Evolutionary conservation across 2,113 vertebrate genomes (phyloP), one percentile per base, ranked within the genome.

Genomic region (Dromiciops gliroides): DNA sequence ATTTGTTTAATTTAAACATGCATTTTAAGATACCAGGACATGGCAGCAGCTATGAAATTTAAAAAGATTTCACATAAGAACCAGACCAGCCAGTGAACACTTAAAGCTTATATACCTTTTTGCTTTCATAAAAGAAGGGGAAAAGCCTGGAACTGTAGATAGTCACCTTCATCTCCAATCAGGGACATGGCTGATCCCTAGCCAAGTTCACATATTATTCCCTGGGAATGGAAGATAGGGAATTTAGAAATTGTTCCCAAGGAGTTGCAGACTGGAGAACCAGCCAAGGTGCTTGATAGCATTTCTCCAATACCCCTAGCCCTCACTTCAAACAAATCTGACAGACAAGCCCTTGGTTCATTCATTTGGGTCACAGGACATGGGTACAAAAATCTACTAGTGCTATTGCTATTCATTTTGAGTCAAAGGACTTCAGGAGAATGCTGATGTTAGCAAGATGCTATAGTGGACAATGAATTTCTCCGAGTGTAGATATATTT

Each of bases 381-480:
- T 53, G 91, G 9, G 48, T 83, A 28, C 90, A 53, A 19, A 52
- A 47, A 56, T 26, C 49, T 93, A 91, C 31, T 44, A 89, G 89
- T 89, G 47, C 12, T 60, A 75, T 83, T 93, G 56, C 16, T 90
- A 90, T 53, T 67, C 93, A 93, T 95, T 95, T 53, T 94, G 48
- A 90, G 95, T 94, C 48, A 50, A 95, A 44, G n/a, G 95, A 83
- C 95, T 92, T 94, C 50, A 4, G 94, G 92, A 95, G 90, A 97
- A 94, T 93, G 94, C 91, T 97, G 91, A 96, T 48, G 5, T 91
- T 92, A 92, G 90, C 50, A 95, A 95, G 53, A 90, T 50, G 95
- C 56, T 51, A 16, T 95, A 28, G 48, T 91, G 25, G 31, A 22
- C 53, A 94, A 96, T 95, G 90, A 96, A 95, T 67, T 97, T 96